A percentile compares a stretch with the other conserved stretches of the same genome.
Conservation (phyloP, 1,140 invertebrate species). For the Myzus persicae region DNA sequence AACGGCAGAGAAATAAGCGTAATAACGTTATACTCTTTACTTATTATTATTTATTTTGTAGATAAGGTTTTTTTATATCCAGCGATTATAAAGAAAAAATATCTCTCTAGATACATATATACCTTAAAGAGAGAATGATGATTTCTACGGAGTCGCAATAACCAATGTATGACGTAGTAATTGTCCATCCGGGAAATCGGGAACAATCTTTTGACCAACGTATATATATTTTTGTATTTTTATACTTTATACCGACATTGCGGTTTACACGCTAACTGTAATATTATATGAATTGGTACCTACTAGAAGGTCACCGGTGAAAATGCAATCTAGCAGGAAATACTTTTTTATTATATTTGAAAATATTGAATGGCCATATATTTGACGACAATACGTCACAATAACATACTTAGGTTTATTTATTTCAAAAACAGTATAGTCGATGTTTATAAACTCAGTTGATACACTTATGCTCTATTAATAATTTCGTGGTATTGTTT, state of each 20-base stretch:
- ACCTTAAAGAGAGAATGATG: neutral
- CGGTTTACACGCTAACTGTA: neutral
- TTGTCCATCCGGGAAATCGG: neutral
- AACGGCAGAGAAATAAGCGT: conserved; percentile 54
- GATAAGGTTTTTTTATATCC: conserved; percentile 17
- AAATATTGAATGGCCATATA: neutral
- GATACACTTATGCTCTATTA: neutral
- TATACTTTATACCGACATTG: neutral
- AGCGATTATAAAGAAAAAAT: conserved; percentile 46
- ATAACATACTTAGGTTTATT: neutral
- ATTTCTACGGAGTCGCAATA: conserved; percentile 33
- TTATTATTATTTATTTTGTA: conserved; percentile 38
- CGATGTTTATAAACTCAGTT: neutral
- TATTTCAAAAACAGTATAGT: neutral
- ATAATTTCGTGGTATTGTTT: neutral
- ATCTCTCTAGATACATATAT: neutral
- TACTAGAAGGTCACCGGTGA: neutral
- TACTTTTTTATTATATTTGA: neutral
- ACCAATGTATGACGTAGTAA: conserved; percentile 20
- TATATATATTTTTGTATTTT: neutral
- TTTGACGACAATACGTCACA: neutral
- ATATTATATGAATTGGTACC: neutral
- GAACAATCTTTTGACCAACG: neutral
- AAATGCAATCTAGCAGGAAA: neutral
- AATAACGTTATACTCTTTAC: conserved; percentile 45